Conservation (phyloP, 2,797 vertebrate genomes). For the Sebastes trivittatus region DNA sequence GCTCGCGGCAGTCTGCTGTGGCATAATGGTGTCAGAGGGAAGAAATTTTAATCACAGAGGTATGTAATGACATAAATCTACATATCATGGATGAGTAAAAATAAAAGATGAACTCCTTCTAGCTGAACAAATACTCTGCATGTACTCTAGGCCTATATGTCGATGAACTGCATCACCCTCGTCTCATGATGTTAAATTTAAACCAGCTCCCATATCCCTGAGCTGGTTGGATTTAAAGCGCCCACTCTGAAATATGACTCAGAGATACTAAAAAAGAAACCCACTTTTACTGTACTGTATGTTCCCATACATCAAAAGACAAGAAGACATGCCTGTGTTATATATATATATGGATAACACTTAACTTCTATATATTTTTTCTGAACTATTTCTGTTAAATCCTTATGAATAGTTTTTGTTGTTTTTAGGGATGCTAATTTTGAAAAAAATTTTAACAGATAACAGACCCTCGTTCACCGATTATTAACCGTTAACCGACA, state of each 20-base stretch:
- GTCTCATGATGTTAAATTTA: constrained; percentile 50
- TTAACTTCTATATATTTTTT: not conserved
- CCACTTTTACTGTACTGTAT: not conserved
- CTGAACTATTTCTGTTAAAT: not conserved
- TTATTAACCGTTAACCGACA: too few species aligned
- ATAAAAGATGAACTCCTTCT: constrained; percentile 59
- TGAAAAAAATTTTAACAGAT: too few species aligned
- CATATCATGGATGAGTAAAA: constrained; percentile 66
- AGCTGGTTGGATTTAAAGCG: constrained; percentile 42
- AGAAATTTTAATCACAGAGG: constrained; percentile 67
- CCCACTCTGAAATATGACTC: constrained; percentile 49
- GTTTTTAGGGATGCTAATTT: not conserved
- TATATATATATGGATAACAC: not conserved
- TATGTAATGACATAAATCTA: constrained; percentile 71
- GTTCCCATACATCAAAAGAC: constrained; percentile 35
- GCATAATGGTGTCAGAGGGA: constrained; percentile 41
- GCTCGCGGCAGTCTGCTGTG: constrained; percentile 47
- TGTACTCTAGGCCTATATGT: constrained; percentile 44
- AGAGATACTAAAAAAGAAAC: constrained; percentile 22
- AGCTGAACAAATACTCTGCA: constrained; percentile 59
- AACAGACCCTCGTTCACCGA: too few species aligned
- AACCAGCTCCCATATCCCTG: constrained; percentile 31
- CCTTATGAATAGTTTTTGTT: not conserved
- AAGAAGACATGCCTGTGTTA: constrained; percentile 11
- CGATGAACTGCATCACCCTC: constrained; percentile 58